Conservation (phyloP, 1,140 invertebrate species). For the Nylanderia fulva region DNA sequence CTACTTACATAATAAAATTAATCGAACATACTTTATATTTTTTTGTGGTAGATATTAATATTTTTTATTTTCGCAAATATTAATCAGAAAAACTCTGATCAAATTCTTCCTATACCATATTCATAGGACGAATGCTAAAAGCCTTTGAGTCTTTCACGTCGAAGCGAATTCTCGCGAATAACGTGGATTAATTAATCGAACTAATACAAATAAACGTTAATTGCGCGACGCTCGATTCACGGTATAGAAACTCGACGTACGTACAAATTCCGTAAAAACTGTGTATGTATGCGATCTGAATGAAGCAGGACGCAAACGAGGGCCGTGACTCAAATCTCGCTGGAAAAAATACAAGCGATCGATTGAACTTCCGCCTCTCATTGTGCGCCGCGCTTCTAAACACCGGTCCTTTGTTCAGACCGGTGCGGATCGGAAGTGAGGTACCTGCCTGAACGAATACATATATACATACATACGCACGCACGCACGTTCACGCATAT, state of each 20-base stretch:
- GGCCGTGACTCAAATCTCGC: neutral
- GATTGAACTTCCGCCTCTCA: slow-evolving; percentile 64
- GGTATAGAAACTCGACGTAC: too few relatives aligned
- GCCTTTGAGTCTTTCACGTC: neutral
- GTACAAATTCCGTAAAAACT: neutral
- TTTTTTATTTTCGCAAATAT: too few relatives aligned
- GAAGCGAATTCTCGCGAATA: neutral
- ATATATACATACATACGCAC: neutral
- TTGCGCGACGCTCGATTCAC: too few relatives aligned
- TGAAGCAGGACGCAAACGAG: neutral
- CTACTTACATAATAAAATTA: too few relatives aligned
- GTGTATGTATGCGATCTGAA: neutral
- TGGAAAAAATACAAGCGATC: slow-evolving; percentile 37
- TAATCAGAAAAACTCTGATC: too few relatives aligned
- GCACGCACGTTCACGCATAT: slow-evolving; percentile 27
- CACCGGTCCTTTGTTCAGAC: slow-evolving; percentile 48
- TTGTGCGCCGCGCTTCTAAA: slow-evolving; percentile 50
- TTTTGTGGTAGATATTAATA: too few relatives aligned
- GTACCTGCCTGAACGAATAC: slow-evolving; percentile 16
- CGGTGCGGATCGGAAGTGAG: slow-evolving; percentile 61
- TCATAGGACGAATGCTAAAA: neutral
- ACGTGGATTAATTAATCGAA: too few relatives aligned
- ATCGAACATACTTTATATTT: too few relatives aligned
- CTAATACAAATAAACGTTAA: too few relatives aligned
- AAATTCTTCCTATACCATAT: too few relatives aligned